These are phyloP conservation scores for Candidula unifasciata DNA, from an alignment of 2,888 invertebrate species.

Conservation along the genomic window DNA sequence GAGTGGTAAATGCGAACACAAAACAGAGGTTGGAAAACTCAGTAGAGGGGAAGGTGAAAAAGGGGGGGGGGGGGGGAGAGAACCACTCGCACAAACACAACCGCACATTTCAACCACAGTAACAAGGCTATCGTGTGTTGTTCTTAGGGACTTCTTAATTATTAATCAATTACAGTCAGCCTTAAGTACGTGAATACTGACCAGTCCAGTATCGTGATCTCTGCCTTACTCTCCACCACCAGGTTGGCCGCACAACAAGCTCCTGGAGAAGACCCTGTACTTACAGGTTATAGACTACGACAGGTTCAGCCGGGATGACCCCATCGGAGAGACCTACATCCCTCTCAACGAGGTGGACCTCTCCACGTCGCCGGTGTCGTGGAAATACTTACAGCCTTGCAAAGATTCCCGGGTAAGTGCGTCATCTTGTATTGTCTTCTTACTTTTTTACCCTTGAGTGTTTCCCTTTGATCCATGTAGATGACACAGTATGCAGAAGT, in stretches of 20 bases:
- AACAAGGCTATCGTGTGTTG: too few species aligned
- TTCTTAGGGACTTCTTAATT: too few species aligned
- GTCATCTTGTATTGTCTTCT: not conserved
- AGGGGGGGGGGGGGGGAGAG: too few species aligned
- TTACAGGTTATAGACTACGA: constrained; percentile 77
- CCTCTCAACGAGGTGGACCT: constrained; percentile 75
- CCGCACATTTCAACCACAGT: too few species aligned
- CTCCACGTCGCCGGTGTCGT: constrained; percentile 71
- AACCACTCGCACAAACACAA: too few species aligned
- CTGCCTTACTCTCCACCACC: constrained; percentile 41
- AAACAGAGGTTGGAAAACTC: too few species aligned
- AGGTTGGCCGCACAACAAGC: constrained; percentile 77
- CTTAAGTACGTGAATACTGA: too few species aligned
- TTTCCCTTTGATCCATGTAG: not conserved
- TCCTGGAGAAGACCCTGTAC: constrained; percentile 76
- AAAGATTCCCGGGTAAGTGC: constrained; percentile 75
- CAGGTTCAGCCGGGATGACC: constrained; percentile 75
- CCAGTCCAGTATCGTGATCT: too few species aligned
- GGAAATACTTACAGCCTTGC: constrained; percentile 76
- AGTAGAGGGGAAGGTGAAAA: too few species aligned
- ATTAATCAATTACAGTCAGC: too few species aligned
- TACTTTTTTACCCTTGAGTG: not conserved
- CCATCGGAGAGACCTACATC: constrained; percentile 74
- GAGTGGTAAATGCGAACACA: too few species aligned
- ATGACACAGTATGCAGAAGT: too few species aligned